phyloP scores from a whole-genome alignment of 2,888 invertebrate genomes.

The Drosophila seclusa region DNA sequence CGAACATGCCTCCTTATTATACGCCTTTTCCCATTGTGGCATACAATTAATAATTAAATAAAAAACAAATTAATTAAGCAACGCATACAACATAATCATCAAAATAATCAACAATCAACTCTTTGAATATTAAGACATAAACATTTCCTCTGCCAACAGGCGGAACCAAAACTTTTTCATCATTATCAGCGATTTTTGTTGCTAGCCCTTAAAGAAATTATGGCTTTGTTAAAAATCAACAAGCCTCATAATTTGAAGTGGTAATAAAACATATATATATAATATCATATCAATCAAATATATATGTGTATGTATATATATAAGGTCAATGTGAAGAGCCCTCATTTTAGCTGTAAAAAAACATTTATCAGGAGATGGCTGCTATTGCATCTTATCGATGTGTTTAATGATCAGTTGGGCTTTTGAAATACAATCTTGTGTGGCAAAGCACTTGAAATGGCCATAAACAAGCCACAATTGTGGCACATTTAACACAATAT shows the following conservation, averaged over 20 bases:
- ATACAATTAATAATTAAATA: background rate
- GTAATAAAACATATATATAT: background rate
- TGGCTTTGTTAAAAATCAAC: background rate
- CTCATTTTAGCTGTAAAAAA: background rate
- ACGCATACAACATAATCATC: background rate
- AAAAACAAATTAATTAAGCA: background rate
- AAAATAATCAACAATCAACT: background rate
- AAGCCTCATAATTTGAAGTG: background rate
- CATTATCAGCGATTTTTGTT: background rate
- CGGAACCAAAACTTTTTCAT: background rate
- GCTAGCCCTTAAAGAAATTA: background rate
- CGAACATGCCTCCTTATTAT: background rate
- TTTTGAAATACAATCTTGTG: conserved; percentile 7
- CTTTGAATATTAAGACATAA: background rate
- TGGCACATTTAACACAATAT: conserved; percentile 8
- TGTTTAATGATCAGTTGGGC: conserved; percentile 7
- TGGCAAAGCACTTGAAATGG: conserved; percentile 25
- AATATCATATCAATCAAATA: background rate
- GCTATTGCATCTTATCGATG: background rate
- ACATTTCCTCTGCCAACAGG: background rate
- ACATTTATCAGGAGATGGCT: conserved; percentile 1
- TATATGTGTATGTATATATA: no score
- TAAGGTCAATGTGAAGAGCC: background rate
- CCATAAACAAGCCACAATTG: conserved; percentile 23
- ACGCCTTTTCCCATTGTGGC: background rate